Base-by-base conservation (phyloP, 2,113 vertebrate genomes). In the Lepus americanus region DNA sequence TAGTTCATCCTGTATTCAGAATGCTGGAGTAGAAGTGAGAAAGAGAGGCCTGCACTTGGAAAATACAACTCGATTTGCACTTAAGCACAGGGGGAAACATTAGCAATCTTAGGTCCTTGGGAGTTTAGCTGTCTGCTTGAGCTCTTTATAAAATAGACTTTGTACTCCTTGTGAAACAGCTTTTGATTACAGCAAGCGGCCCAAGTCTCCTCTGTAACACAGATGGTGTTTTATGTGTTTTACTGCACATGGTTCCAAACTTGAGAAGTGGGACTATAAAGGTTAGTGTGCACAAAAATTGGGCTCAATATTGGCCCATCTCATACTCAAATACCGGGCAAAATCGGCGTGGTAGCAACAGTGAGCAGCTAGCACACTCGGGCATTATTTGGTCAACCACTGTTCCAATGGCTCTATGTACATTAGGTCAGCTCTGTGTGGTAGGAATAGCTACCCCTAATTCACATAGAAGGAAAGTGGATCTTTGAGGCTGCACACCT, bases 81-180 rank as follows among this genome's bases (percentile, higher is more conserved):
- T 36, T 80, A 88, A 95, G 36, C 72, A 87, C 78, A 94, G 73
- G 20, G 36, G 67, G 76, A 82, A 86, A 78, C 14, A 84, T 94
- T 80, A 95, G 77, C 95, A 49, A 51, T 82, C n/a, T 74, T 23
- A 81, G 36, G 69, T 20, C 22, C 72, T 91, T 87, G 6, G 69
- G 51, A 55, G 12, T 91, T 92, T 94, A 93, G 33, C 78, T 93
- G 89, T 95, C 89, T 92, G 33, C 29, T 89, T 44, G 78, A 81
- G 85, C 53, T 87, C 79, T 87, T 90, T 91, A 87, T 25, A 39
- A 94, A 96, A 90, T 22, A 94, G 64, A 85, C 22, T 31, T 82
- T 91, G n/a, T 55, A 55, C 80, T 72, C 55, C 72, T 49, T 90
- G n/a, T 78, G 53, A 44, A 92, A 69, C 3, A 89, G 22, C 2